Evolutionary conservation across 1,140 invertebrate species (phyloP), one percentile per base, ranked within the genome.

Genomic region (Acyrthosiphon pisum): DNA sequence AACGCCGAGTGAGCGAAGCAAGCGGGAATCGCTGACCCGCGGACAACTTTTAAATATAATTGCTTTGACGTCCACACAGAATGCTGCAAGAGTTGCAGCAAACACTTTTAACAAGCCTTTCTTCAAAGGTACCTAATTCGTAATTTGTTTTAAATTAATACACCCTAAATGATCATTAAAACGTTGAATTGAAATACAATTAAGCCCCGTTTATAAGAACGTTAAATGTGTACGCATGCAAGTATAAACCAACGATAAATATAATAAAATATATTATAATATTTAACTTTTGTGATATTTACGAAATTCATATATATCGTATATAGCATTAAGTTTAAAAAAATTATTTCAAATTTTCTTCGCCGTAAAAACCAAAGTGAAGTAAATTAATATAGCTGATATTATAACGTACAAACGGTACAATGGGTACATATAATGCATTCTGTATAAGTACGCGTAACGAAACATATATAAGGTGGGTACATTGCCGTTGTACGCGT

Each of bases 101-200:
- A 76, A n/a, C 14, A 18, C n/a, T 76, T 76, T 76, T 76, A n/a
- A 76, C 14, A n/a, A 76, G 60, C 18, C 30, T n/a, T n/a, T 76
- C 60, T 76, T 76, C 60, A 76, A 76, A 76, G 60, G 60, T 76
- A 35, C 60, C 14, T 76, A 76, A 76, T 76, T 76, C 60, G 60
- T 68, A 68, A 68, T n/a, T 68, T 68, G 60, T 76, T 76, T 76
- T 76, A 76, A 76, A n/a, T 76, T n/a, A 76, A 76, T 35, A 68
- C 14, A 68, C 60, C 60, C 6, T 35, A 76, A 76, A n/a, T 76
- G 60, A 76, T 76, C 60, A 76, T 76, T 76, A 76, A 76, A 76
- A 76, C 60, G 18, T 76, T 76, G 14, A 76, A 76, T 76, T n/a
- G 14, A 76, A 76, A 76, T n/a, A n/a, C n/a, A 76, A 68, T 14